Conservation (phyloP, 1,140 invertebrate genomes). For the Bombus pascuorum region DNA sequence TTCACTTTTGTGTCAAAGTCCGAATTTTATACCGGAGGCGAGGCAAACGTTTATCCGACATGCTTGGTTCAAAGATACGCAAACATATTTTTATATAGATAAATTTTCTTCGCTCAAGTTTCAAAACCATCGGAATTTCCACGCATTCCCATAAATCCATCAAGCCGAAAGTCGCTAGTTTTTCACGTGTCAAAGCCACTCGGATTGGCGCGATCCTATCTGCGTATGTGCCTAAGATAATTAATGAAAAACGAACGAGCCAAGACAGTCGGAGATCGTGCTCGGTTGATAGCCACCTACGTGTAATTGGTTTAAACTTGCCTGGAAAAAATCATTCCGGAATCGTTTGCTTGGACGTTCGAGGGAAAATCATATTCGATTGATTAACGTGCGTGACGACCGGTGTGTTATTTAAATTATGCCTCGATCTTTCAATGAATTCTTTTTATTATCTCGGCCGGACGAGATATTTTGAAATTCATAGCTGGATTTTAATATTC, state of each 20-base stretch:
- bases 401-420: slow-evolving; percentile 8
- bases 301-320: neutral
- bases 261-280: slow-evolving; percentile 30
- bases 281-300: slow-evolving; percentile 44
- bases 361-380: slow-evolving; percentile 51
- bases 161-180: slow-evolving; percentile 5
- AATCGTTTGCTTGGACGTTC: slow-evolving; percentile 6
- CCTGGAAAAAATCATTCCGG: slow-evolving; percentile 27
- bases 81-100: neutral
- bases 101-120: neutral
- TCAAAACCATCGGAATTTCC: neutral
- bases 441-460: neutral
- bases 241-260: slow-evolving; percentile 54
- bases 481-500: slow-evolving; percentile 10
- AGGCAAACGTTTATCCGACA: neutral
- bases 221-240: slow-evolving; percentile 44
- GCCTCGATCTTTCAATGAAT: neutral
- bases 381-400: slow-evolving; percentile 26
- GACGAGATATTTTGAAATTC: neutral
- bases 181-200: slow-evolving; percentile 18
- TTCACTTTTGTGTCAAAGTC: neutral
- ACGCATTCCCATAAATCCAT: slow-evolving; percentile 32
- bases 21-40: no score
- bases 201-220: slow-evolving; percentile 25
- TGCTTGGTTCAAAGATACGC: neutral